These are phyloP conservation scores for Etheostoma spectabile DNA, from an alignment of 2,113 vertebrate genomes.

Conservation along the genomic window DNA sequence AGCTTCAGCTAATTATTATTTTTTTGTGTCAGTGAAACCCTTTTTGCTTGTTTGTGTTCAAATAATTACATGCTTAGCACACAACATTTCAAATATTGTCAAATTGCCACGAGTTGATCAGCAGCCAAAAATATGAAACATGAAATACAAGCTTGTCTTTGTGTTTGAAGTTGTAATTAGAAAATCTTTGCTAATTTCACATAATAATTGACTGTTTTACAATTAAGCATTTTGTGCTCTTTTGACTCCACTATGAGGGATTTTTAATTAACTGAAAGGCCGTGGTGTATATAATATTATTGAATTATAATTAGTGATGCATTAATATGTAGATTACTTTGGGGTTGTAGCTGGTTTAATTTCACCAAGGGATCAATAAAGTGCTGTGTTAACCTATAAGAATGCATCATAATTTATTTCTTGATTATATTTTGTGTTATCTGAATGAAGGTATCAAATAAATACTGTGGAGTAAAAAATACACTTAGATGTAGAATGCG, in stretches of 20 bases:
- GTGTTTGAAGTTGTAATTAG: not conserved
- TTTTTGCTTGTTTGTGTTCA: not conserved
- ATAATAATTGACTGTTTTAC: not conserved
- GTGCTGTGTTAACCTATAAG: not conserved
- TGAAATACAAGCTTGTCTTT: not conserved
- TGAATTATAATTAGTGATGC: no score
- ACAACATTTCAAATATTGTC: not conserved
- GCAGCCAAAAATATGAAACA: not conserved
- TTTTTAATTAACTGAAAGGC: not conserved
- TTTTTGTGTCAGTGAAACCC: slow-evolving; percentile 5
- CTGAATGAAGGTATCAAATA: not conserved
- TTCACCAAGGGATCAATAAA: no score
- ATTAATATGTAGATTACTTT: no score
- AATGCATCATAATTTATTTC: not conserved
- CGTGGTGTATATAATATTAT: no score
- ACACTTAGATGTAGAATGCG: no score
- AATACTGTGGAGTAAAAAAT: not conserved
- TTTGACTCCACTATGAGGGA: not conserved
- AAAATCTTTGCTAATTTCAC: not conserved
- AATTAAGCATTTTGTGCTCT: not conserved
- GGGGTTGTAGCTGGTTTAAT: no score
- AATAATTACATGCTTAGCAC: not conserved
- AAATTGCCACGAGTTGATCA: not conserved
- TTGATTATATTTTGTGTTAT: not conserved
- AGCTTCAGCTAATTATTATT: not conserved